Base-by-base conservation (phyloP, 2,113 vertebrate genomes). In the Thunnus maccoyii region DNA sequence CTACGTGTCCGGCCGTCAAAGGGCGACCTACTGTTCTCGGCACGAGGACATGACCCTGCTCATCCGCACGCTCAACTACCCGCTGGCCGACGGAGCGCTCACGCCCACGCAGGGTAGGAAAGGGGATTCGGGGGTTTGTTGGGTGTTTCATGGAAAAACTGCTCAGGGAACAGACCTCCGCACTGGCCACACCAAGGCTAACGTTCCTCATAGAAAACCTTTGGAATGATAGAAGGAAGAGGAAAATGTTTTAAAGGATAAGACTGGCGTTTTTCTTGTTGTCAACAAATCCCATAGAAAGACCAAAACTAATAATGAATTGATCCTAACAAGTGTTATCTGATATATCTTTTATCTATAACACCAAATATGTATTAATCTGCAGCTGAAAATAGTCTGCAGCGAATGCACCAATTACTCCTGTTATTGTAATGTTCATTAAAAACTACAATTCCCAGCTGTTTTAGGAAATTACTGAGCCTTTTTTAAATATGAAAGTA, bases 21-120 rank as follows among this genome's bases (percentile, higher is more conserved):
- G 97, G n/a, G 96, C 97, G 10, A 89, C 95, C 51, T 96, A 95
- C 93, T 98, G 98, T 82, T 94, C 95, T 0, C 91, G 95, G n/a
- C 98, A 99, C 0, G 98, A 99, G 88, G 98, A 99, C 94, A 99
- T 99, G 98, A 99, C 97, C 0, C 93, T 99, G 88, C 96, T 99
- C 76, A 96, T 99, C 79, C 96, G 98, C 89, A 97, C 97, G 73
- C 96, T 99, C 36, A 97, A 97, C 89, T 98, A 97, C 91, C 94
- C 97, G 0, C 86, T 97, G 82, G 95, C 96, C 74, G 97, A 98
- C 76, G 92, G 96, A 8, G 90, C 88, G 0, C 90, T 96, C 7
- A 96, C 96, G 0, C 97, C 97, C 0, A 96, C 97, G 0, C 97
- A 97, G 95, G 97, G 98, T 99, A 91, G 65, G 72, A 17, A 10